phyloP scores from a whole-genome alignment of 2,113 vertebrate genomes.

The Scatophagus argus region DNA sequence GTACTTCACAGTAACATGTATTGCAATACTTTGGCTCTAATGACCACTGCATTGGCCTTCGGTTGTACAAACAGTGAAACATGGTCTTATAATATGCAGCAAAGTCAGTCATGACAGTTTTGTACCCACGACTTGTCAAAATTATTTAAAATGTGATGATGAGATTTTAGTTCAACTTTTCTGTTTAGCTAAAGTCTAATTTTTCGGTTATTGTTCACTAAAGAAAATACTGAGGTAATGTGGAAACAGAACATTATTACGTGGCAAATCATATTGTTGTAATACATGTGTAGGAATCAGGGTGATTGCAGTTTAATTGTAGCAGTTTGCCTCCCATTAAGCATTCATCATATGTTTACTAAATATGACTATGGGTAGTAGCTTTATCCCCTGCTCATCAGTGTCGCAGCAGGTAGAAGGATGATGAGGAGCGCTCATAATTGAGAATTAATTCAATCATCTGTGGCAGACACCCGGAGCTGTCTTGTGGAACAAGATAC shows the following conservation, averaged over 20 bases:
- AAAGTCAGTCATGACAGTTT: not conserved
- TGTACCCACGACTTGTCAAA: not conserved
- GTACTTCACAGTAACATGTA: no score
- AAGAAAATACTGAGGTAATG: not conserved
- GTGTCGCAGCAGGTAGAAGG: conserved; percentile 72
- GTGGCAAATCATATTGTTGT: conserved; percentile 18
- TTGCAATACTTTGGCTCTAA: no score
- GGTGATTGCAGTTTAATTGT: conserved; percentile 16
- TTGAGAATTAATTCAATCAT: conserved; percentile 71
- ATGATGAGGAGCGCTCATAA: conserved; percentile 65
- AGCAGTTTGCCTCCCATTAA: conserved; percentile 50
- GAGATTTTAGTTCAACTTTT: not conserved
- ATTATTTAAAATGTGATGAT: not conserved
- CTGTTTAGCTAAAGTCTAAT: no score
- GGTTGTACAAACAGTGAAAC: not conserved
- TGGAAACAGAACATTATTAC: not conserved
- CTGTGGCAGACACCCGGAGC: conserved; percentile 53
- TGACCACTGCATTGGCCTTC: no score
- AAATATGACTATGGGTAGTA: conserved; percentile 55
- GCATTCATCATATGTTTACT: conserved; percentile 60
- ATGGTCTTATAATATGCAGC: not conserved
- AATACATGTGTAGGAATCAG: conserved; percentile 12
- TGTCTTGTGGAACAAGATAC: conserved; percentile 38
- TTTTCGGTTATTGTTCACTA: not conserved
- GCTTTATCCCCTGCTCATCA: conserved; percentile 61